Percentiles rank a stretch among this genome's conserved stretches.
Evolutionary conservation across 2,113 vertebrate genomes (phyloP).

Genomic region (Vidua chalybeata): DNA sequence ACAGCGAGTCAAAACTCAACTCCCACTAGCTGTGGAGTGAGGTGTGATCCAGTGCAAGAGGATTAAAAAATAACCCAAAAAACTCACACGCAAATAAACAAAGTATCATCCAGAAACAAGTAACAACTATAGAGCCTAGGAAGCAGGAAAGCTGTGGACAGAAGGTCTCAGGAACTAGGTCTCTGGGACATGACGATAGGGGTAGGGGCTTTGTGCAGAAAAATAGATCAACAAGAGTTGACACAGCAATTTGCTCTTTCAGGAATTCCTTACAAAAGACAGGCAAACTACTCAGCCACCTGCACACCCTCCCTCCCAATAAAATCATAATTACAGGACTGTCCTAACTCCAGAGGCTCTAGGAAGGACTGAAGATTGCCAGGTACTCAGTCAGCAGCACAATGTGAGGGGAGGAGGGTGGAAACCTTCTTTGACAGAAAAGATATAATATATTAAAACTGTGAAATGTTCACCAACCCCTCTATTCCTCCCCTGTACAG

Average conservation of each 20-base stretch:
- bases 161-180: background rate
- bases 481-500: background rate
- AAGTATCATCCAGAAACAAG: background rate
- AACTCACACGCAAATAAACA: background rate
- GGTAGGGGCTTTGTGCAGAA: background rate
- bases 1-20: background rate
- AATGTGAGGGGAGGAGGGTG: background rate
- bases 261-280: background rate
- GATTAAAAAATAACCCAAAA: background rate
- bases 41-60: background rate
- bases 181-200: background rate
- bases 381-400: background rate
- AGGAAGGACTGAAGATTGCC: background rate
- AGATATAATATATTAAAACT: background rate
- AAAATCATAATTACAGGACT: background rate
- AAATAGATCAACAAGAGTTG: background rate
- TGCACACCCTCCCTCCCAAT: background rate
- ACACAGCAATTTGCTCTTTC: background rate
- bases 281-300: background rate
- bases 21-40: background rate
- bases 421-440: background rate
- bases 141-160: background rate
- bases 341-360: background rate
- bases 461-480: background rate
- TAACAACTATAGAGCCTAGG: background rate